These are phyloP conservation scores for Drosophila nannoptera DNA, from an alignment of 1,140 invertebrate species.

Conservation along the genomic window DNA sequence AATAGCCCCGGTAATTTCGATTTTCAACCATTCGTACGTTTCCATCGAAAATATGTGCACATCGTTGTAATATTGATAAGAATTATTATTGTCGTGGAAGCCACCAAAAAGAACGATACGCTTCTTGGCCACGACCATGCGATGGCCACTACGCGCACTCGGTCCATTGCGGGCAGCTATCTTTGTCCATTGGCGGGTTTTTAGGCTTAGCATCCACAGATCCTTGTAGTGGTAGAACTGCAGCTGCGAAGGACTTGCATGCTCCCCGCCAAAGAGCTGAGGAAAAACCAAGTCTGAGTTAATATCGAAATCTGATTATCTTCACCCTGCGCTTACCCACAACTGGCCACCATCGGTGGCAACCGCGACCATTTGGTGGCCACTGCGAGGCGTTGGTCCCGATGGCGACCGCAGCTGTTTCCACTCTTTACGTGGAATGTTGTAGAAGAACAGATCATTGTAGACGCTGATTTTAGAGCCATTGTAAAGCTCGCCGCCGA, in stretches of 20 bases:
- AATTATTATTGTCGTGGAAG: slow-evolving; percentile 92
- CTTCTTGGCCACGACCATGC: slow-evolving; percentile 89
- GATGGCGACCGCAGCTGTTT: slow-evolving; percentile 87
- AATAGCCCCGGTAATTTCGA: slow-evolving; percentile 83
- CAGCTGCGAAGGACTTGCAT: slow-evolving; percentile 91
- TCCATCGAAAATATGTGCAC: slow-evolving; percentile 90
- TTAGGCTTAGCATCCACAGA: slow-evolving; percentile 90
- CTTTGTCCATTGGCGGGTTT: slow-evolving; percentile 93
- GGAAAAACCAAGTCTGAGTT: background rate
- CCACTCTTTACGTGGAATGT: slow-evolving; percentile 90
- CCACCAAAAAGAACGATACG: slow-evolving; percentile 94
- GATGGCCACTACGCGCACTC: slow-evolving; percentile 91
- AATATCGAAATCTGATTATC: background rate
- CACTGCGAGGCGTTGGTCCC: slow-evolving; percentile 90
- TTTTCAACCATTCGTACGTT: slow-evolving; percentile 88
- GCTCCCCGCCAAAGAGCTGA: slow-evolving; percentile 96
- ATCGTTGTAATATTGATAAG: slow-evolving; percentile 95
- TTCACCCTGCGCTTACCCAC: slow-evolving; percentile 78
- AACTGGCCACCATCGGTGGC: slow-evolving; percentile 85
- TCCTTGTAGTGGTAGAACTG: slow-evolving; percentile 97
- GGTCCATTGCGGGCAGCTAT: slow-evolving; percentile 85
- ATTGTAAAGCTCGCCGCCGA: slow-evolving; percentile 95
- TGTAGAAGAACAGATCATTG: slow-evolving; percentile 92
- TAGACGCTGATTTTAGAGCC: slow-evolving; percentile 92
- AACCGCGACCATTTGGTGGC: slow-evolving; percentile 90